Base-by-base conservation (phyloP, 2,113 vertebrate species). In the Oceanodroma tethys region DNA sequence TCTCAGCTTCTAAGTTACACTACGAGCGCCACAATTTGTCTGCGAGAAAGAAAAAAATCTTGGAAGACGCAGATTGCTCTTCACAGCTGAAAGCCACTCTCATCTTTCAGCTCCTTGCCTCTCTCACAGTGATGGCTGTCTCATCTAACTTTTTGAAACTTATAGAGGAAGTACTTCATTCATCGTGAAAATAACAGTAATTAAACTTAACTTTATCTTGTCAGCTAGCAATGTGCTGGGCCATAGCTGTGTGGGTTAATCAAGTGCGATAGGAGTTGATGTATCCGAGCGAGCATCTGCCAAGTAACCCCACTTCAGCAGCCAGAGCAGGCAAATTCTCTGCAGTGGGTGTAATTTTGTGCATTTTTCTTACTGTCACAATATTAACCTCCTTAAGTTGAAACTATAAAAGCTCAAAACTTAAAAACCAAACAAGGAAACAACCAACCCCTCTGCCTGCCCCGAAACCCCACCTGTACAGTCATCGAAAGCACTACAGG, bases 171-270 rank as follows among this genome's bases (percentile, higher is more conserved):
- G 97, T 95, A 80, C 95, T 96, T 93, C 90, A 96, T 93, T 98
- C 91, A 96, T 94, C 16, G 74, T 95, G 97, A 96, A 98, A 98
- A 97, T 97, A 97, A 97, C 86, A 96, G 96, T 97, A 97, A 98
- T 97, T 98, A 98, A 98, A 97, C 91, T 96, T 97, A 94, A 97
- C 95, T 97, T 95, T 97, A 85, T 97, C 97, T 98, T 95, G 96
- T 96, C 95, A 97, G 96, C 86, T 84, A 97, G 92, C 89, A 74
- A 79, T 43, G 74, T 81, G 96, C 87, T 96, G 94, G 95, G 90
- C 95, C 92, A 74, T 96, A 91, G 96, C 91, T 95, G 83, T 80
- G 97, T 90, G 92, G 96, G 97, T 97, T 98, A 97, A 97, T 82
- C 97, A 95, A 98, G 95, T 96, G 83, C 96, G 92, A 94, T 59